Base-by-base conservation (phyloP, 2,888 invertebrate genomes). In the Nesidiocoris tenuis region DNA sequence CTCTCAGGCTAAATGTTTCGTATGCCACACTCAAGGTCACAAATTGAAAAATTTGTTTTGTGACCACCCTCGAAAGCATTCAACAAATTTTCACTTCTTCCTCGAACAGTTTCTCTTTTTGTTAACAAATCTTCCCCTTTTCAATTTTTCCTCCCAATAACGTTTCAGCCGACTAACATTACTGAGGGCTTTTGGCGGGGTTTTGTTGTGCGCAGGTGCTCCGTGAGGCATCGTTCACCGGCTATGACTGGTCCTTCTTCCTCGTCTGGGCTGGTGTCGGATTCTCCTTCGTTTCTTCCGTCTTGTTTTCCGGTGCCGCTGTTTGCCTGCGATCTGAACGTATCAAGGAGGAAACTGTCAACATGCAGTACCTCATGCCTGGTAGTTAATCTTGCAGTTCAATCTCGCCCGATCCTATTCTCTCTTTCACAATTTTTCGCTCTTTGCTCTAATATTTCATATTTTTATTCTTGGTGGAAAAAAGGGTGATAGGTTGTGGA, bases 281-380 rank as follows among this genome's bases (percentile, higher is more conserved):
- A 82, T 91, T 94, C 86, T 90, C 94, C 83, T 89, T 96, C 71
- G 87, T 96, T 85, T 91, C 95, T 82, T 94, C 95, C 86, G 92
- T 96, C 85, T 89, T 96, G 85, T 92, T 96, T 86, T 93, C 94
- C 83, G 94, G 94, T 84, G 94, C 95, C 83, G 95, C 96, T 84
- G 92, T 95, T 86, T 96, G 96, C 87, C 90, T 96, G 85, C 90
- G 94, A 85, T 94, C 92, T 85, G 96, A 96, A 87, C 89, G 94
- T 84, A 95, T 95, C 86, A 90, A 93, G 85, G 96, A 96, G 86
- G 95, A 96, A 86, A 94, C 95, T 85, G 90, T 95, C 88, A 96
- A 96, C 88, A 93, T 96, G 92, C 96, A 96, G 89, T 96, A 96
- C 87, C 89, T 96, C 87, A 95, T 95, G 95, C 95, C 95, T 87